Evolutionary conservation across 2,888 invertebrate genomes (phyloP).

Genomic region (Polia nebulosa): DNA sequence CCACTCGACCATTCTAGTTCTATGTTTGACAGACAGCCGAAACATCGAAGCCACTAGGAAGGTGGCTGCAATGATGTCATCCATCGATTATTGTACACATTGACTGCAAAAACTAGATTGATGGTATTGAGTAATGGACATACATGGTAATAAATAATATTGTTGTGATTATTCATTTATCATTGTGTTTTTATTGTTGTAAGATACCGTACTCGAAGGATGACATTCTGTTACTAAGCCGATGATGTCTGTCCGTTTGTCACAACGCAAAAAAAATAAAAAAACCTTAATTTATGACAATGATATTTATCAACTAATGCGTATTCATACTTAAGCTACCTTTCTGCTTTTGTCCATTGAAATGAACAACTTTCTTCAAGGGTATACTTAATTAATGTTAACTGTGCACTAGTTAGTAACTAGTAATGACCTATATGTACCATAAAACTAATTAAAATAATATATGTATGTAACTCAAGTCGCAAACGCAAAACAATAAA

Average conservation of each 20-base stretch:
- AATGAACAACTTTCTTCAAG: too few relatives aligned
- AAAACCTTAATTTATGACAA: too few relatives aligned
- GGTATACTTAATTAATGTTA: too few relatives aligned
- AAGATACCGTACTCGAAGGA: not conserved
- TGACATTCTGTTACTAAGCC: not conserved
- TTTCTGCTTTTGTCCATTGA: too few relatives aligned
- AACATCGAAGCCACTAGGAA: conserved; percentile 33
- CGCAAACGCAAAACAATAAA: too few relatives aligned
- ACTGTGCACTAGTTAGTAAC: too few relatives aligned
- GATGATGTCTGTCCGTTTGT: not conserved
- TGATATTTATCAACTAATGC: too few relatives aligned
- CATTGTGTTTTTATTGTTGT: conserved; percentile 8
- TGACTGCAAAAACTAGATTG: conserved; percentile 50
- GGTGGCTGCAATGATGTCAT: conserved; percentile 51
- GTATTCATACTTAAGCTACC: too few relatives aligned
- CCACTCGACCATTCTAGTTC: conserved; percentile 17
- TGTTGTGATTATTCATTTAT: conserved; percentile 4
- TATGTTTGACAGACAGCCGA: conserved; percentile 38
- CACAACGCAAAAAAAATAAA: too few relatives aligned
- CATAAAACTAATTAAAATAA: too few relatives aligned
- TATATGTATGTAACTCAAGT: too few relatives aligned
- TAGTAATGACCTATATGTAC: too few relatives aligned
- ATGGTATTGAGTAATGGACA: conserved; percentile 42
- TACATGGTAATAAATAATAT: conserved; percentile 32
- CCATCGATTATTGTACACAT: conserved; percentile 25